Evolutionary conservation across 2,113 vertebrate genomes (phyloP).

Genomic region (Gallinago paraguaiae): DNA sequence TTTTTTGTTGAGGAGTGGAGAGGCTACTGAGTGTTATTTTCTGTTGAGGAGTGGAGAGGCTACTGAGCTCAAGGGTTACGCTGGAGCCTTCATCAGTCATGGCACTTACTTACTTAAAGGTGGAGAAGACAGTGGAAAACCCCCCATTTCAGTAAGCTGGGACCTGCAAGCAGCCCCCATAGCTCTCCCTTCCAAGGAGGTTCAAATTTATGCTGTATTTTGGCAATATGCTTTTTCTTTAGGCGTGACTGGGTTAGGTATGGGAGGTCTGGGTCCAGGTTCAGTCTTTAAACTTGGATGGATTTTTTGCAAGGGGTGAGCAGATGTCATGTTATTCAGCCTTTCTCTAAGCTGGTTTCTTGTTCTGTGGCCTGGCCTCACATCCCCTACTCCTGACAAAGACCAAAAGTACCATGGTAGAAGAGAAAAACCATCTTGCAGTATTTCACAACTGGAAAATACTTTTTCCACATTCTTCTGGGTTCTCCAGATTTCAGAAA

Average conservation of each 20-base stretch:
- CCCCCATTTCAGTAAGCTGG: neutral
- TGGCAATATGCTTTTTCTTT: neutral
- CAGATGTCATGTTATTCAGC: neutral
- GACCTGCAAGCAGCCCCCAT: neutral
- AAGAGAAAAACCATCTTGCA: neutral
- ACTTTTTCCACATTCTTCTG: neutral
- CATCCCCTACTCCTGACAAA: neutral
- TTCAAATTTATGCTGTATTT: neutral
- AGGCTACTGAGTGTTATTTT: neutral
- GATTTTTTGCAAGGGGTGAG: fast-evolving
- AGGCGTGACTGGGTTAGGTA: neutral
- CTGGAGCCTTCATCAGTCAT: neutral
- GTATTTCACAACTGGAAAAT: neutral
- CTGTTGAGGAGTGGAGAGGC: neutral
- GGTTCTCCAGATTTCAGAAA: neutral
- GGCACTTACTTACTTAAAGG: neutral
- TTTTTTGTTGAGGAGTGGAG: neutral
- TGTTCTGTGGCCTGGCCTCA: neutral
- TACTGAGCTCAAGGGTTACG: neutral
- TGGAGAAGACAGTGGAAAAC: neutral
- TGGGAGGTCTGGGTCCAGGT: neutral
- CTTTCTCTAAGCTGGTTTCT: neutral
- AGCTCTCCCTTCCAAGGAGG: neutral
- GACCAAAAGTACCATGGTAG: neutral
- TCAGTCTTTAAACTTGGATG: neutral